phyloP scores from a whole-genome alignment of 2,113 vertebrate genomes.

The Phaetusa simplex region DNA sequence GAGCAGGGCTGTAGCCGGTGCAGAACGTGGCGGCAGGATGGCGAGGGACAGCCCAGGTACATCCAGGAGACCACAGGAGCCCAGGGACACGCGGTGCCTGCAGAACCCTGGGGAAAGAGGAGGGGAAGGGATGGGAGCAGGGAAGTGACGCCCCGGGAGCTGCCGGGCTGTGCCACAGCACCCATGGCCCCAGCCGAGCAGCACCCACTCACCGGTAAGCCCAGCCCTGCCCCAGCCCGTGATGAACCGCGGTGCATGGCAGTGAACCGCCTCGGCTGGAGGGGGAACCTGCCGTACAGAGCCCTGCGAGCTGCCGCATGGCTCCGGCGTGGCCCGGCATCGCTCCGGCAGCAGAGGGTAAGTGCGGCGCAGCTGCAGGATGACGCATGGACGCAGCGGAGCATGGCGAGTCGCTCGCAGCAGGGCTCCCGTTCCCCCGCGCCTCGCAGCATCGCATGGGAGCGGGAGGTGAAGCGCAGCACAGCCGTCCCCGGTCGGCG shows the following conservation, averaged over 20 bases:
- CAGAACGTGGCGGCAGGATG: fast-evolving
- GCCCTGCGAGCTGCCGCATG: fast-evolving
- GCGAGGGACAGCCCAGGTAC: no score
- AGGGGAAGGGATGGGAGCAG: not conserved
- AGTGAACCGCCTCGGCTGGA: fast-evolving
- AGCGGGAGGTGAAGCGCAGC: not conserved
- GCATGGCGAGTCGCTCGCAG: not conserved
- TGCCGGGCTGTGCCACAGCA: not conserved
- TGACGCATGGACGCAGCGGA: fast-evolving
- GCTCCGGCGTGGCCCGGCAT: not conserved
- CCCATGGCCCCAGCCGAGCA: fast-evolving
- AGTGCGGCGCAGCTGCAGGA: not conserved
- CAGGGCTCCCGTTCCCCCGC: fast-evolving
- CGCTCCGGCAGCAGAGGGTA: not conserved
- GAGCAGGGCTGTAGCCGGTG: not conserved
- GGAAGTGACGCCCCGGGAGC: not conserved
- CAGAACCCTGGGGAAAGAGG: not conserved
- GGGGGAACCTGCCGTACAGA: fast-evolving
- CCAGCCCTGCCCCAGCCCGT: not conserved
- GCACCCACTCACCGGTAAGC: not conserved
- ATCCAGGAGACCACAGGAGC: no score
- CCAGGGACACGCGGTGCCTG: no score
- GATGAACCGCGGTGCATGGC: fast-evolving
- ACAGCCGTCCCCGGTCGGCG: fast-evolving
- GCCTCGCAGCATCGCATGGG: fast-evolving